Evolutionary conservation across 2,113 vertebrate genomes (phyloP), one percentile per base, ranked within the genome.

Genomic region (Ailurus styani): DNA sequence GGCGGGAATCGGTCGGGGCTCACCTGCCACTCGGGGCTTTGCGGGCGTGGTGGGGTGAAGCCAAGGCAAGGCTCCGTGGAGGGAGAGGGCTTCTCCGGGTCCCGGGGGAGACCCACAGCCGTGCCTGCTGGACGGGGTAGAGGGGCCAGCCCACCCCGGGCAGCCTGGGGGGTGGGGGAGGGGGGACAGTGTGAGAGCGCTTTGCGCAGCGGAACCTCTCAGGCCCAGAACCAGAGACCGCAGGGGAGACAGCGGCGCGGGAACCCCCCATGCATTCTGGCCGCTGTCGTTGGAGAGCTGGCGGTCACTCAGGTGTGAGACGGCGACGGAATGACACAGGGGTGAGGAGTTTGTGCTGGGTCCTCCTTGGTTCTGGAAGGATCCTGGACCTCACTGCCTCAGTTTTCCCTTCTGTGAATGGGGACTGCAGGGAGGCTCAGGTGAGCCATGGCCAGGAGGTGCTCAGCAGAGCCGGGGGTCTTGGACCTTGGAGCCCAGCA

Each of bases 241-340:
- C 47, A 34, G 75, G 29, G 72, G 42, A 29, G 72, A 47, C 25
- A 7, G 40, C 15, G 42, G 72, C 2, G 4, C 2, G 7, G 68
- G 86, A 13, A 17, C 2, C 4, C 40, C 23, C 7, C 12, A 12
- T 57, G 27, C 17, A 20, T 34, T 50, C 75, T 50, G 42, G 27
- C 27, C 2, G 2, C 73, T 9, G 42, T 21, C 5, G 75, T 11
- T 18, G 75, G 75, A 31, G 45, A 31, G 13, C 29, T 6, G 42
- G 45, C 4, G 4, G 15, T 3, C 29, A 17, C 45, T 34, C 75
- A 21, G n/a, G 40, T 17, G 21, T 10, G 5, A 25, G 70, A 18
- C 13, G 3, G 31, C 2, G 0, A 45, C 34, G 13, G 8, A 4
- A 23, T 17, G 21, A 6, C 70, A 1, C 3, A 8, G 1, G 13